These are phyloP conservation scores for Typhlomys cinereus DNA, from an alignment of 2,113 vertebrate species.

Conservation along the genomic window DNA sequence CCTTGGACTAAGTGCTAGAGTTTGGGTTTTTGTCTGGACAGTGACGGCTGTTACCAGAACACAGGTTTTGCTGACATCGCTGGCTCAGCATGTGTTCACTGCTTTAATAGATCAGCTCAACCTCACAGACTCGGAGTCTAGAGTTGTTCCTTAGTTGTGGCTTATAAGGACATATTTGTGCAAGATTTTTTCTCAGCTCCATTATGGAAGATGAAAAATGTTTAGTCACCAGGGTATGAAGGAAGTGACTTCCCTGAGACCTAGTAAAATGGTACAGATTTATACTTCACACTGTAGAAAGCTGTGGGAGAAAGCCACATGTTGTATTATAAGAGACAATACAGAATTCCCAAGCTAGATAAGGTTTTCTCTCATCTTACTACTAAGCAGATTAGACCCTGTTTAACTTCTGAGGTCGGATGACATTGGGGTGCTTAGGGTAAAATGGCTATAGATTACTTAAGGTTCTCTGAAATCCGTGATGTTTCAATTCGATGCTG, in stretches of 20 bases:
- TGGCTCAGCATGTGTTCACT: not conserved
- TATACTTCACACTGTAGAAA: not conserved
- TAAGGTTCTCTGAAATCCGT: not conserved
- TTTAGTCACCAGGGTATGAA: not conserved
- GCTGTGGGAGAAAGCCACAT: not conserved
- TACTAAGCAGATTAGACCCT: not conserved
- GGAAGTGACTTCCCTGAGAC: not conserved
- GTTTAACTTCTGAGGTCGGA: not conserved
- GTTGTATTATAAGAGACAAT: not conserved
- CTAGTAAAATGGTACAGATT: not conserved
- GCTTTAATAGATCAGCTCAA: not conserved
- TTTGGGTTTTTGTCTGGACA: not conserved
- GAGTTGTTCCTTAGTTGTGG: not conserved
- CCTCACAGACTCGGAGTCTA: not conserved
- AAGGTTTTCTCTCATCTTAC: not conserved
- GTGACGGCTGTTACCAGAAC: not conserved
- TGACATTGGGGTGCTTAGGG: not conserved
- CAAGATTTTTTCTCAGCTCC: not conserved
- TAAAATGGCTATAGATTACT: not conserved
- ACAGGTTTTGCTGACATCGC: not conserved
- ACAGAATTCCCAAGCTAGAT: not conserved
- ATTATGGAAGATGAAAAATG: not conserved
- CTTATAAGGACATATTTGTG: not conserved
- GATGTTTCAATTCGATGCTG: not conserved
- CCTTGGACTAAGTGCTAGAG: not conserved